Evolutionary conservation across 1,140 invertebrate genomes (phyloP).

Genomic region (Orussus abietinus): DNA sequence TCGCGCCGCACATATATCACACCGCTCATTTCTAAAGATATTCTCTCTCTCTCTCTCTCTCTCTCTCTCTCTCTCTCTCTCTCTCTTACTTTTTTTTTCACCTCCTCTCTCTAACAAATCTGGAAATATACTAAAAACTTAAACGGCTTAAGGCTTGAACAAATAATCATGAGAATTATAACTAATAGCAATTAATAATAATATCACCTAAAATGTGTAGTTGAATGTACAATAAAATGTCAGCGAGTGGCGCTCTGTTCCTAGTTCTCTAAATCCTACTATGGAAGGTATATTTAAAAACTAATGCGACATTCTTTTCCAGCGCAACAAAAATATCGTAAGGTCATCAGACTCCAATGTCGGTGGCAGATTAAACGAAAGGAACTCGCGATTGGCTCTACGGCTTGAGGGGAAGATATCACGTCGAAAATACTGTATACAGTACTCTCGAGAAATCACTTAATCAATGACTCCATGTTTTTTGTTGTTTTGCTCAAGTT

Average conservation of each 20-base stretch:
- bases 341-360: background rate
- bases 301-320: slow-evolving; percentile 5
- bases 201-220: slow-evolving; percentile 19
- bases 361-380: slow-evolving; percentile 6
- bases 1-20: slow-evolving; percentile 29
- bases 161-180: slow-evolving; percentile 21
- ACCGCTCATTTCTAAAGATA: slow-evolving; percentile 24
- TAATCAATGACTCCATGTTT: too few species aligned
- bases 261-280: slow-evolving; percentile 2
- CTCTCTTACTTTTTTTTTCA: too few species aligned
- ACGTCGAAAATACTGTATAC: too few species aligned
- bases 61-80: too few species aligned
- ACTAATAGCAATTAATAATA: slow-evolving; percentile 21
- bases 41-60: slow-evolving; percentile 24
- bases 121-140: slow-evolving; percentile 41
- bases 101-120: slow-evolving; percentile 32
- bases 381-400: background rate
- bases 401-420: too few species aligned
- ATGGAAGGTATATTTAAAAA: slow-evolving; percentile 19
- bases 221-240: slow-evolving; percentile 29
- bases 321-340: slow-evolving; percentile 1
- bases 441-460: too few species aligned
- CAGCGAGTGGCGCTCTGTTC: slow-evolving; percentile 18
- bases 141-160: slow-evolving; percentile 33
- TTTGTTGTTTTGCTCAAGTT: too few species aligned